Percentiles rank a stretch among this genome's conserved stretches.
phyloP scores from a whole-genome alignment of 2,888 invertebrate genomes.

The Parapristionchus giblindavisi region DNA sequence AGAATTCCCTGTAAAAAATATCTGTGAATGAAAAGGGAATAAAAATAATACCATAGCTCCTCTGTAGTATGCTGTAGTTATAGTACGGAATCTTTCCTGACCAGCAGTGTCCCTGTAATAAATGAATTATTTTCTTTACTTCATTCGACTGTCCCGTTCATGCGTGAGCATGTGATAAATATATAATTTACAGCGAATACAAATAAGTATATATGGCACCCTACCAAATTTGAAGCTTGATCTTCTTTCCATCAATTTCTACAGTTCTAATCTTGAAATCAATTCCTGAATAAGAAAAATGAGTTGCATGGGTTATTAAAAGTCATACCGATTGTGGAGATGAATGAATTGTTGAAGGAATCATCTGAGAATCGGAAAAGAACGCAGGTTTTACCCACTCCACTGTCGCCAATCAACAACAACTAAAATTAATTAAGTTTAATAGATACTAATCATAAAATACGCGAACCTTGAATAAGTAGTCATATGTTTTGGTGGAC shows the following conservation, averaged over 20 bases:
- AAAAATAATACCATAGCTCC: conserved; percentile 83
- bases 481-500: conserved; percentile 37
- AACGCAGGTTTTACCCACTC: conserved; percentile 73
- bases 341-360: conserved; percentile 76
- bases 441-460: not conserved
- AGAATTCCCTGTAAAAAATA: conserved; percentile 81
- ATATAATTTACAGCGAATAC: not conserved
- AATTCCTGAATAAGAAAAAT: conserved; percentile 75
- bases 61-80: conserved; percentile 98
- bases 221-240: conserved; percentile 74
- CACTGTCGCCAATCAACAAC: conserved; percentile 58
- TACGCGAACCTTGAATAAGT: conserved; percentile 30
- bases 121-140: too few species aligned
- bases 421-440: conserved; percentile 44
- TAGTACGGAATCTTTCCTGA: conserved; percentile 97
- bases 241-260: conserved; percentile 75
- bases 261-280: conserved; percentile 75
- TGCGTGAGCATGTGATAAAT: too few species aligned
- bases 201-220: too few species aligned
- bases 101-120: conserved; percentile 92
- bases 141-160: too few species aligned
- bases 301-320: not conserved
- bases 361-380: conserved; percentile 76
- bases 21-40: not conserved
- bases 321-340: conserved; percentile 65